Conservation (phyloP, 2,888 invertebrate genomes). For the Drosophila meridiana region DNA sequence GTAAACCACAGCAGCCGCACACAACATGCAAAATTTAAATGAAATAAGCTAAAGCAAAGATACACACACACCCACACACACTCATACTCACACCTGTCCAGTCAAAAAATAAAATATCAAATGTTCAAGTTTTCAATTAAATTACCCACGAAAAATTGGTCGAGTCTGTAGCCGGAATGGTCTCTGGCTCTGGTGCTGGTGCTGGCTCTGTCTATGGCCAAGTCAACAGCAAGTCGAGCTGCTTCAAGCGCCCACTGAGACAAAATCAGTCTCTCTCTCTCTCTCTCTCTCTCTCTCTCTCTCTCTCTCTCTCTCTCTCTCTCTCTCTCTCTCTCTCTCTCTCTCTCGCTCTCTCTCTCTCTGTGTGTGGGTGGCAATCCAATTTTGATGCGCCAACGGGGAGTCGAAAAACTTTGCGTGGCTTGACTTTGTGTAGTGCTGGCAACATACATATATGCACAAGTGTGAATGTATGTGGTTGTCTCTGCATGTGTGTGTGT, state of each 20-base stretch:
- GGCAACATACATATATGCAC: not conserved
- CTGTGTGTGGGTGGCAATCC: conserved; percentile 65
- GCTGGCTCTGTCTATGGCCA: not conserved
- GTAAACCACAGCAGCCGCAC: conserved; percentile 62
- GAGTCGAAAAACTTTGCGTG: conserved; percentile 44
- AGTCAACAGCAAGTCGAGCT: conserved; percentile 26
- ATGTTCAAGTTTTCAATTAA: conserved; percentile 79
- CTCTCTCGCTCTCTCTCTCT: not conserved
- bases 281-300: not conserved
- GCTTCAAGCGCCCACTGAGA: conserved; percentile 7
- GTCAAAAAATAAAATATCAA: conserved; percentile 60
- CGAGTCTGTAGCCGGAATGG: conserved; percentile 13
- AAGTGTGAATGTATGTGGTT: conserved; percentile 11
- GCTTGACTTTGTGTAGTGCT: conserved; percentile 38
- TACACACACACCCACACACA: conserved; percentile 3
- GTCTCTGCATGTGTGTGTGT: conserved; percentile 28
- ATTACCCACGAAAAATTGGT: conserved; percentile 55
- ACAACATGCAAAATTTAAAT: conserved; percentile 67
- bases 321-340: not conserved
- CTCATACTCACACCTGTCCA: conserved; percentile 20
- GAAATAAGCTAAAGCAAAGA: conserved; percentile 49
- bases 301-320: not conserved
- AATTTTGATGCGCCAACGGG: conserved; percentile 64
- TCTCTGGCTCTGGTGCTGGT: not conserved
- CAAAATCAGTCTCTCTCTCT: not conserved